Evolutionary conservation across 2,113 vertebrate genomes (phyloP).

Genomic region (Cynopterus brachyotis): DNA sequence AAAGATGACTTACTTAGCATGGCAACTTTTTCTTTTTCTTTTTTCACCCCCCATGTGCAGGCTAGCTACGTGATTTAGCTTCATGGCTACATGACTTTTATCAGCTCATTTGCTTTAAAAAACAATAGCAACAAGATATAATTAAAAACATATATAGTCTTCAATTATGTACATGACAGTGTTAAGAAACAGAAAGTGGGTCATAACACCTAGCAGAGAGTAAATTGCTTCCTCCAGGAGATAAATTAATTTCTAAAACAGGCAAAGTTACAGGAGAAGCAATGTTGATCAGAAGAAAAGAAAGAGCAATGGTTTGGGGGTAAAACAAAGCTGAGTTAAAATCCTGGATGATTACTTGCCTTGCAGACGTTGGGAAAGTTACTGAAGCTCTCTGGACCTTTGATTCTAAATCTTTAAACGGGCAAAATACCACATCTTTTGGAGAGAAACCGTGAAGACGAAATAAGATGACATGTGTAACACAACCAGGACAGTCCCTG

Average conservation of each 20-base stretch:
- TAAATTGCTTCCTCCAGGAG: background rate
- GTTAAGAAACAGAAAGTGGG: constrained; percentile 35
- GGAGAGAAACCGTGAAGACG: background rate
- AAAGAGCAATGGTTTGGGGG: background rate
- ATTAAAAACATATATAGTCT: background rate
- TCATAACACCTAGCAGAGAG: background rate
- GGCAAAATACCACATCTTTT: background rate
- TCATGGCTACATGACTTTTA: background rate
- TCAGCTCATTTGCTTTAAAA: background rate
- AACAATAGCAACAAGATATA: background rate
- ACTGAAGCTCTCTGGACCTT: background rate
- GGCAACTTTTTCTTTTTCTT: background rate
- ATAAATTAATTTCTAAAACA: background rate
- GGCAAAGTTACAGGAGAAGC: background rate
- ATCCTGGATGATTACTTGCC: background rate
- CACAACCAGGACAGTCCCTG: background rate
- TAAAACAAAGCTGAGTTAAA: background rate
- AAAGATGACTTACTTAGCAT: background rate
- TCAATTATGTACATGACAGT: constrained; percentile 26
- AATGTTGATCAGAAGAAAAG: background rate
- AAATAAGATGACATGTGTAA: background rate
- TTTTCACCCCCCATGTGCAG: accelerated
- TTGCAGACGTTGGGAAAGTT: background rate
- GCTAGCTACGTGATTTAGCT: background rate
- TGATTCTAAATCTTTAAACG: background rate